Evolutionary conservation across 2,797 vertebrate species (phyloP), one percentile per base, ranked within the genome.

Genomic region (Tamandua tetradactyla): DNA sequence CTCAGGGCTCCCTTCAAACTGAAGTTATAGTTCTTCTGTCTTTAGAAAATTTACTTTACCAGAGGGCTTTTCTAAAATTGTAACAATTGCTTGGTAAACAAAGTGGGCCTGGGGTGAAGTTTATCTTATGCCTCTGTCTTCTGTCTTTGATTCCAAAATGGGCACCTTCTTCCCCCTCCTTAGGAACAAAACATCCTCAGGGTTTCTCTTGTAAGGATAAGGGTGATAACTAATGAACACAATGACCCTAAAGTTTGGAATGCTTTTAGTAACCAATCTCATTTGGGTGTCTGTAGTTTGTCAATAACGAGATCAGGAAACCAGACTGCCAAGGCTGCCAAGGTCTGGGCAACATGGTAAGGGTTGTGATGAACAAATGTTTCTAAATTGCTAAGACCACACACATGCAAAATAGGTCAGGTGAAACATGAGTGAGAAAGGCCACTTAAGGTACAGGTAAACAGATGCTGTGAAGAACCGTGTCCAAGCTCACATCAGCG

Each of bases 31-130:
- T 84, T 89, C 66, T 94, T 44, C 15, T 85, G 25, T 64, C 44
- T 62, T 93, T n/a, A 47, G 1, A 76, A 93, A 95, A 85, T 37
- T 59, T 57, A 69, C 32, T 47, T 86, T 27, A 87, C 40, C 40
- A 89, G 20, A 82, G 25, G 55, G 44, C 5, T 86, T 95, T 61
- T 69, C 49, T 75, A 66, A 96, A 95, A 81, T 11, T 17, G 5
- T 83, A 95, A 47, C 17, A 64, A 49, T 47, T 87, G 25, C 25
- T 92, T 44, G 47, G 32, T 47, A 90, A 87, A 44, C 59, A 61
- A n/a, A 49, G 10, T 15, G 14, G 22, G 66, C 2, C 55, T 40
- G 10, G 5, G n/a, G 35, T 52, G 44, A 76, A 79, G 9, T 91
- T 47, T 6, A 1, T 64, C 1, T 44, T 62, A 35, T 1, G 5